A percentile compares a stretch with the other conserved stretches of the same genome.
Conservation (phyloP, 2,797 vertebrate genomes). For the Aldrovandia affinis region DNA sequence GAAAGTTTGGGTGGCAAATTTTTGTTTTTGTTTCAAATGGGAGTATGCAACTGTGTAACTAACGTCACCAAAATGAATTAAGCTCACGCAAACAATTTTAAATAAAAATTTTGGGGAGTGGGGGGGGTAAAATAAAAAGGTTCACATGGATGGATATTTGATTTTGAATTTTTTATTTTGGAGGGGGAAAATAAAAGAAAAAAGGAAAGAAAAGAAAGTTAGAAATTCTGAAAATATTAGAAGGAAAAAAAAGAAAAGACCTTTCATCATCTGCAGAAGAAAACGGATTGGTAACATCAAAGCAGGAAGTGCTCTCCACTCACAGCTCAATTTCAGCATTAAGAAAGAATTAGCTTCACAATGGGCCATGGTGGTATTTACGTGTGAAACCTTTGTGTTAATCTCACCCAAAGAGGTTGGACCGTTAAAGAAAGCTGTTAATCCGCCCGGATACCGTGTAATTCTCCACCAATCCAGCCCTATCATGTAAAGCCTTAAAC, state of each 20-base stretch:
- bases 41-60: neutral
- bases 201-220: conserved; percentile 17
- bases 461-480: neutral
- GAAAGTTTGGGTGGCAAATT: neutral
- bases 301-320: neutral
- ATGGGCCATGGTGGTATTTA: neutral
- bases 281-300: neutral
- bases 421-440: neutral
- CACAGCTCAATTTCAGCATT: neutral
- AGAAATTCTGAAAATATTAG: neutral
- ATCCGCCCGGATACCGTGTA: neutral
- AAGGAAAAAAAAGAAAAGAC: neutral
- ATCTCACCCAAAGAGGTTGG: neutral
- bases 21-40: neutral
- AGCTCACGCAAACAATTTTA: neutral
- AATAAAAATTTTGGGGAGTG: neutral
- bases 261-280: neutral
- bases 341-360: neutral
- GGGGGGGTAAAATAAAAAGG: neutral
- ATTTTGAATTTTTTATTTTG: conserved; percentile 15
- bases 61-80: neutral
- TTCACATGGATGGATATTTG: conserved; percentile 5
- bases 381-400: neutral
- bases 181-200: neutral
- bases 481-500: neutral